phyloP scores from a whole-genome alignment of 2,113 vertebrate genomes.

The Elachura formosa region DNA sequence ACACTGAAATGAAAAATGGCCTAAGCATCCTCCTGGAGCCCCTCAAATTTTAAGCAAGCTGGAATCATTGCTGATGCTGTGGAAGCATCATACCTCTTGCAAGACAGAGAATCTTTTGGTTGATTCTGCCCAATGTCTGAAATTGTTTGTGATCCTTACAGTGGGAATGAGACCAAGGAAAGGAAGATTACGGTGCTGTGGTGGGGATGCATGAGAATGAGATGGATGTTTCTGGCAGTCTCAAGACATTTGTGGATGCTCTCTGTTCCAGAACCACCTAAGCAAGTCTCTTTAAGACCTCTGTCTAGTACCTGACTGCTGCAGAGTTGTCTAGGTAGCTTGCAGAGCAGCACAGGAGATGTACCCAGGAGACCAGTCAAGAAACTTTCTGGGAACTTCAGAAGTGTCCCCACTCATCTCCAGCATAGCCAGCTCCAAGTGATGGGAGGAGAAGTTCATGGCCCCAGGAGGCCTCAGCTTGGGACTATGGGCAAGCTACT shows the following conservation, averaged over 20 bases:
- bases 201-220: not conserved
- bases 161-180: not conserved
- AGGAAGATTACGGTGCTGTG: fast-evolving
- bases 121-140: not conserved
- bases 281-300: not conserved
- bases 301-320: not conserved
- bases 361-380: not conserved
- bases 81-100: not conserved
- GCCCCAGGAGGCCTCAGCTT: too few species aligned
- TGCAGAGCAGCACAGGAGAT: not conserved
- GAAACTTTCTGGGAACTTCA: not conserved
- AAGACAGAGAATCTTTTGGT: not conserved
- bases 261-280: not conserved
- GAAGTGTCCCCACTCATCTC: not conserved
- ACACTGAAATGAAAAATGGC: not conserved
- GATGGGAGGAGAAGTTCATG: not conserved
- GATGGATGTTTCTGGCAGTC: not conserved
- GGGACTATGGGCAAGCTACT: not conserved
- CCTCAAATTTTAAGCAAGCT: not conserved
- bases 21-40: not conserved
- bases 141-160: not conserved
- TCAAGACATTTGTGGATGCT: not conserved
- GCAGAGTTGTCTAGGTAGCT: not conserved
- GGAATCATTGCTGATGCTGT: not conserved
- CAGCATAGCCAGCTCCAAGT: not conserved